Percentiles rank a stretch among this genome's conserved stretches.
Evolutionary conservation across 1,140 invertebrate species (phyloP).

Genomic region (Drosophila aff.): DNA sequence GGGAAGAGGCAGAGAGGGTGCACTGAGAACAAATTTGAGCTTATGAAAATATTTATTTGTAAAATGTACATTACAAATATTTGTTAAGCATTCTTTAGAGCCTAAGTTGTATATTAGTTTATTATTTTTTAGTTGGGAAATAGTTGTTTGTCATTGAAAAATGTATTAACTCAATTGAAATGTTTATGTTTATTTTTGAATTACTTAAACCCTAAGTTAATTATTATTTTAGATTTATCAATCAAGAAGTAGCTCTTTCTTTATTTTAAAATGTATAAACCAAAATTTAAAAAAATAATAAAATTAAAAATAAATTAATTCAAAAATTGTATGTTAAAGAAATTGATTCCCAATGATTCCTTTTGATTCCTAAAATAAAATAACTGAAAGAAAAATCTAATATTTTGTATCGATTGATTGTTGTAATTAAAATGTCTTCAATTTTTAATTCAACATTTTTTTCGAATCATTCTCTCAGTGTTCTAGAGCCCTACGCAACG

Average conservation of each 20-base stretch:
- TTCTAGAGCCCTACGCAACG: constrained; percentile 50
- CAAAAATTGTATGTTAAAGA: too few species aligned
- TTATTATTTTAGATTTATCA: too few species aligned
- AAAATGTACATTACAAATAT: too few species aligned
- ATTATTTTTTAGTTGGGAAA: background rate
- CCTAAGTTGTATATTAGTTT: background rate
- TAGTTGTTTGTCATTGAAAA: background rate
- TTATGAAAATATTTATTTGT: too few species aligned
- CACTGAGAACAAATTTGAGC: background rate
- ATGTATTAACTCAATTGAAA: background rate
- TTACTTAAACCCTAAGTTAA: too few species aligned
- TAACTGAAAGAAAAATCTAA: background rate
- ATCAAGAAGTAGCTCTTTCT: too few species aligned
- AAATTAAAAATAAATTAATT: too few species aligned
- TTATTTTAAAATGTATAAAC: too few species aligned
- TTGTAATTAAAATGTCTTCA: background rate
- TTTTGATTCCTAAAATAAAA: background rate
- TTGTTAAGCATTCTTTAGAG: background rate
- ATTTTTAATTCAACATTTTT: background rate
- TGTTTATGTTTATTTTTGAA: too few species aligned
- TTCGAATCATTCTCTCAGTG: background rate
- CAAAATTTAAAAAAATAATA: too few species aligned
- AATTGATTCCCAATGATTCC: too few species aligned
- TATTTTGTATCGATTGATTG: accelerated
- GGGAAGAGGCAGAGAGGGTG: constrained; percentile 9